Evolutionary conservation across 2,888 invertebrate genomes (phyloP), one percentile per base, ranked within the genome.

Genomic region (Plutella xylostella): DNA sequence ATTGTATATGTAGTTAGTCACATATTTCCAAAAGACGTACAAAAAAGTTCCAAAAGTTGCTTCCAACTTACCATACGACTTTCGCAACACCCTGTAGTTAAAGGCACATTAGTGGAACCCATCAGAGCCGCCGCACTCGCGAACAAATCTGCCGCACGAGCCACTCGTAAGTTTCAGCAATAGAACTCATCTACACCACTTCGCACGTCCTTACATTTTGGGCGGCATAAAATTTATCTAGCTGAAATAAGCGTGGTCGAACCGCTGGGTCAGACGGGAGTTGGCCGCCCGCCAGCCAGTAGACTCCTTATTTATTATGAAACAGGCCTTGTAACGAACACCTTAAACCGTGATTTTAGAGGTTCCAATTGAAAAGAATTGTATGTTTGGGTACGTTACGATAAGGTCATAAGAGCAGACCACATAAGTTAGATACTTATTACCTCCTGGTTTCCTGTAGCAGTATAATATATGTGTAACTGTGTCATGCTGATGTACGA

Each of bases 161-260:
- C 21, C 22, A 18, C n/a, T 19, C 41, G 31, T 41, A 41, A 31
- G 41, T 41, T 41, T 19, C n/a, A 50, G 48, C 47, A 22, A 34
- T 40, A 39, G 25, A 30, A 19, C 39, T 33, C 34, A 18, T 48
- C 41, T 51, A 53, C 51, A 53, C 56, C 60, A 64, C 61, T 71
- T 69, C 58, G 56, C 67, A 65, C 69, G 65, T 72, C 62, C 62
- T 71, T 68, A 63, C 61, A 63, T 70, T 70, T 68, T 72, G 73
- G 69, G 61, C n/a, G 68, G 70, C 64, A 61, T 62, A 63, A 66
- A 69, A 75, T 76, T 68, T 76, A 75, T 76, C 66, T 74, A 68
- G 69, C 66, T 63, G 73, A 72, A 76, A 69, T 73, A 73, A 74
- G 72, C 66, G 68, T 58, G 59, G 66, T 61, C 62, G 61, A 64